Conservation (phyloP, 53 echinoderm and acorn worm species). For the Stichopus horrens region DNA sequence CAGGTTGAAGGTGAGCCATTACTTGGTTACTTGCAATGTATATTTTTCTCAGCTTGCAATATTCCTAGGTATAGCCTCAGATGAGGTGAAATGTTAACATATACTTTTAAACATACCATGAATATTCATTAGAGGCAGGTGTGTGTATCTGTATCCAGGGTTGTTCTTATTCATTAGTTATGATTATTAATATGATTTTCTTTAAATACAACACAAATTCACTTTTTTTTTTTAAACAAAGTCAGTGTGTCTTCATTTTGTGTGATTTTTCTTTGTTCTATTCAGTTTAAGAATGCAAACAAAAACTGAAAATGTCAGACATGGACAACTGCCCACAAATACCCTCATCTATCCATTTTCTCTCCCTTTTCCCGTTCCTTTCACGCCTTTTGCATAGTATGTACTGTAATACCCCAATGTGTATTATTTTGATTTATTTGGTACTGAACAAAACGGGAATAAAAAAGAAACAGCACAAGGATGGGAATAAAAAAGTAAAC, state of each 20-base stretch:
- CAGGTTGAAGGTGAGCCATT: too few species aligned
- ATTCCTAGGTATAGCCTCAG: not conserved
- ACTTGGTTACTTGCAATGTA: not conserved
- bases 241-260: not conserved
- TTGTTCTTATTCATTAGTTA: not conserved
- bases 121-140: constrained; percentile 4
- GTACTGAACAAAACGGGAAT: too few species aligned
- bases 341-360: too few species aligned
- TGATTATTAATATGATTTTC: not conserved
- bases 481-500: too few species aligned
- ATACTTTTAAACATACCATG: not conserved
- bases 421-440: too few species aligned
- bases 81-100: not conserved
- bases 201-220: not conserved
- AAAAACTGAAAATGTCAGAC: too few species aligned
- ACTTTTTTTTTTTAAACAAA: not conserved
- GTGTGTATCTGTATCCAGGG: not conserved
- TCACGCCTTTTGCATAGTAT: too few species aligned
- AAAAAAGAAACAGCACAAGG: too few species aligned
- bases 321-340: too few species aligned
- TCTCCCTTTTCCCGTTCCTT: too few species aligned
- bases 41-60: not conserved
- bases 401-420: too few species aligned
- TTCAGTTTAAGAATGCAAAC: not conserved
- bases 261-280: not conserved